A percentile compares a stretch with the other conserved stretches of the same genome.
phyloP scores from a whole-genome alignment of 2,888 invertebrate species.

The Coelinius sp. region DNA sequence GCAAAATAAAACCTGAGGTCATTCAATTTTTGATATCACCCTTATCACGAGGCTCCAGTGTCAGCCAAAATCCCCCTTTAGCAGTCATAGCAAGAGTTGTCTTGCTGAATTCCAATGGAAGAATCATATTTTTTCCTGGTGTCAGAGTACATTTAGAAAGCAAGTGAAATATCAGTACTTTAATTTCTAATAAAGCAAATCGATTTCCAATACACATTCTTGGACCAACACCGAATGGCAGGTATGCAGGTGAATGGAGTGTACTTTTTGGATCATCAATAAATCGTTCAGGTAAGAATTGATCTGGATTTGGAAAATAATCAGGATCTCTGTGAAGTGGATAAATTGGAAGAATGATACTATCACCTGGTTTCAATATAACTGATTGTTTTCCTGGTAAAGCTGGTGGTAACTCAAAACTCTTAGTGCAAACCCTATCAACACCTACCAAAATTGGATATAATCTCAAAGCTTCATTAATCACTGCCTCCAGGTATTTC shows the following conservation, averaged over 20 bases:
- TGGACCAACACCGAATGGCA: conserved; percentile 60
- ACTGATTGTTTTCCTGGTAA: conserved; percentile 59
- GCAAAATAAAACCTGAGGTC: too few relatives aligned
- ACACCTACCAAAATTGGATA: conserved; percentile 54
- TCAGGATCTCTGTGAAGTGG: conserved; percentile 65
- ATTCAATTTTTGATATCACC: too few relatives aligned
- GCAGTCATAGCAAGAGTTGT: conserved; percentile 38
- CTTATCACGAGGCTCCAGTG: conserved; percentile 39
- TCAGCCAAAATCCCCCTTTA: conserved; percentile 54
- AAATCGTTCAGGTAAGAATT: conserved; percentile 70
- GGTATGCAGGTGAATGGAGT: conserved; percentile 40
- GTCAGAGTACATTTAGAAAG: conserved; percentile 48
- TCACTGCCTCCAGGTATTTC: conserved; percentile 74
- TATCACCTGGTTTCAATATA: conserved; percentile 57
- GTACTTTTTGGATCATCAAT: conserved; percentile 35
- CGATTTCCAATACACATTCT: conserved; percentile 64
- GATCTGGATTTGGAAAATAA: conserved; percentile 64
- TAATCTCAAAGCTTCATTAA: conserved; percentile 63
- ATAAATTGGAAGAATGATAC: conserved; percentile 61
- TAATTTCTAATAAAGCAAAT: conserved; percentile 66
- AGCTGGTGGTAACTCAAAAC: conserved; percentile 62
- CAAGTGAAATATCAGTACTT: conserved; percentile 53
- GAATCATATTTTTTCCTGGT: conserved; percentile 66
- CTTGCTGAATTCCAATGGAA: conserved; percentile 62
- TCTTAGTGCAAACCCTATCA: conserved; percentile 61